Base-by-base conservation (phyloP, 2,888 invertebrate genomes). In the Alviniconcha strummeri region DNA sequence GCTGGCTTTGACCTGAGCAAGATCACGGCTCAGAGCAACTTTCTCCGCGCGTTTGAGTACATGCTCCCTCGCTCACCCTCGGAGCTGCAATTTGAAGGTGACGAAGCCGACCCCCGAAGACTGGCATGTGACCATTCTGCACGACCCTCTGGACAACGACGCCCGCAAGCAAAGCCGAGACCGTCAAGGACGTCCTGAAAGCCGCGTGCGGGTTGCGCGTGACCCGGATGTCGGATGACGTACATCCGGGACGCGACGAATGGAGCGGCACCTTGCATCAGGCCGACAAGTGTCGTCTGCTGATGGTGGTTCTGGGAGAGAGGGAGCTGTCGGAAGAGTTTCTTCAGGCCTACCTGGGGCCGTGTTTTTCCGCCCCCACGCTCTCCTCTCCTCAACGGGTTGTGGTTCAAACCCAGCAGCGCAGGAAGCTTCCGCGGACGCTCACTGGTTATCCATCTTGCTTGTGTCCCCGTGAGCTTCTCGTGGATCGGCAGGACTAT, bases 261-360 rank as follows among this genome's bases (percentile, higher is more conserved):
- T 17, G 8, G 71, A 5, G 8, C 71, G 71, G 71, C 19, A 17
- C 17, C 17, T 17, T 19, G 19, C 13, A 71, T 8, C 17, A 71
- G 7, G 19, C 19, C n/a, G 71, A 71, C n/a, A 71, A 71, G 17
- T 71, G n/a, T 71, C 71, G 71, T 17, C 71, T 71, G 17, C 71
- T 71, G 71, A 17, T 71, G 71, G 71, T 71, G n/a, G 71, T 71
- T 17, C 17, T 71, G 71, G 71, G 71, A 71, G n/a, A 71, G 13
- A 71, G 7, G n/a, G 71, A 71, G 71, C 71, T 17, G n/a, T 71
- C 71, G 71, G 17, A 19, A 17, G 17, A 17, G 19, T 71, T 71
- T 19, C 71, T 71, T 7, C n/a, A n/a, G 7, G 71, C 13, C 8
- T 71, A 71, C 19, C 71, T 71, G n/a, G 71, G 13, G 71, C 71